A percentile compares a stretch with the other conserved stretches of the same genome.
Conservation (phyloP, 2,888 invertebrate genomes). For the Molorchus minor region DNA sequence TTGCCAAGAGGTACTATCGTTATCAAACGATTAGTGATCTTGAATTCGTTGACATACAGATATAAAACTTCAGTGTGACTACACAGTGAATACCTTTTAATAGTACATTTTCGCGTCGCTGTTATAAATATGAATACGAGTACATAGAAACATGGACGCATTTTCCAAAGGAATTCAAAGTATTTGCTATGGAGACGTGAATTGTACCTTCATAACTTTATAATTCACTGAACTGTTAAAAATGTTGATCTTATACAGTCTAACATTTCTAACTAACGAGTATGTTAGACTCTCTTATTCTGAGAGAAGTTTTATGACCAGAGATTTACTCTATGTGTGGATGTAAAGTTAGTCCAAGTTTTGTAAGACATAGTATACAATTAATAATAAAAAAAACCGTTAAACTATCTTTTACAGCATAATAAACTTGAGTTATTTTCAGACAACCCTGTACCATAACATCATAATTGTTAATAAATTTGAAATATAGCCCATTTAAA, state of each 20-base stretch:
- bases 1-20: conserved; percentile 22
- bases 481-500: conserved; percentile 17
- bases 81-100: conserved; percentile 20
- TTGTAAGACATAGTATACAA: neutral
- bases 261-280: too few relatives aligned
- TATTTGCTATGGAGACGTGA: conserved; percentile 14
- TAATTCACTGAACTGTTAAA: conserved; percentile 7
- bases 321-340: too few relatives aligned
- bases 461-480: conserved; percentile 17
- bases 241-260: too few relatives aligned
- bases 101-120: conserved; percentile 5
- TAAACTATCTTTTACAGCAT: neutral
- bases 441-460: neutral
- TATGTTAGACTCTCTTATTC: too few relatives aligned
- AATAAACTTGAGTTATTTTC: conserved; percentile 8
- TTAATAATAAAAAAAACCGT: neutral
- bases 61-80: neutral
- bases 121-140: conserved; percentile 18
- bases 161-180: conserved; percentile 15
- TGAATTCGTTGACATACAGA: conserved; percentile 37
- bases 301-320: too few relatives aligned
- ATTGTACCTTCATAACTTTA: neutral
- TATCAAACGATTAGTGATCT: conserved; percentile 28
- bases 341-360: too few relatives aligned
- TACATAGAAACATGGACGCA: conserved; percentile 9